Base-by-base conservation (phyloP, 2,113 vertebrate species). In the Steatornis caripensis region DNA sequence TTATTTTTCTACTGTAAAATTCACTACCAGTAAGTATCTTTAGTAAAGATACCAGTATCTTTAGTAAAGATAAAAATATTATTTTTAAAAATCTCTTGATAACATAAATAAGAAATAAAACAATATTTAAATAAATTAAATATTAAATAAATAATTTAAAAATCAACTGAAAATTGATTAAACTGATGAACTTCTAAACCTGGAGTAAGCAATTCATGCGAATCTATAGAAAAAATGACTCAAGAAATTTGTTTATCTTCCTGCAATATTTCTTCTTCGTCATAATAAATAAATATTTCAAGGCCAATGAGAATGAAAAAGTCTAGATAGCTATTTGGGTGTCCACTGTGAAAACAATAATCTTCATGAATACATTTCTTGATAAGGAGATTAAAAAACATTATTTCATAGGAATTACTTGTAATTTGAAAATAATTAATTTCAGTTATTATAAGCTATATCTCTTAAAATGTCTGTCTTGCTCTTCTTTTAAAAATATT, bases 371-470 rank as follows among this genome's bases (percentile, higher is more conserved):
- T 89, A 71, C 48, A 53, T 95, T 94, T 82, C 72, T 89, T 49
- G 41, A 36, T 77, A 85, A 90, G 37, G 37, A 95, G n/a, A n/a
- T 86, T 91, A 65, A 97, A 97, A 90, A 77, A 53, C 1, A 32
- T 86, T 89, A 37, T 95, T 97, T 91, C 48, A 83, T n/a, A 48
- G 34, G 60, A 96, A 91, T 74, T 80, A 94, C 69, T 97, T 97
- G 70, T 96, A 97, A 96, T 92, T 92, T 90, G 94, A 95, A 94
- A 96, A 93, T 92, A 95, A 96, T 97, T 97, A 95, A 97, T 96
- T 97, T 85, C 48, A 94, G 57, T 88, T 97, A 96, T 94, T 97
- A 70, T 91, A 95, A 96, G 41, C 37, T 81, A 46, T 69, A 93
- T 94, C 93, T 86, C 97, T 96, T 97, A 96, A 95, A 96, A 37